Evolutionary conservation across 1,140 invertebrate genomes (phyloP).

Genomic region (Pseudomyrmex sp.): DNA sequence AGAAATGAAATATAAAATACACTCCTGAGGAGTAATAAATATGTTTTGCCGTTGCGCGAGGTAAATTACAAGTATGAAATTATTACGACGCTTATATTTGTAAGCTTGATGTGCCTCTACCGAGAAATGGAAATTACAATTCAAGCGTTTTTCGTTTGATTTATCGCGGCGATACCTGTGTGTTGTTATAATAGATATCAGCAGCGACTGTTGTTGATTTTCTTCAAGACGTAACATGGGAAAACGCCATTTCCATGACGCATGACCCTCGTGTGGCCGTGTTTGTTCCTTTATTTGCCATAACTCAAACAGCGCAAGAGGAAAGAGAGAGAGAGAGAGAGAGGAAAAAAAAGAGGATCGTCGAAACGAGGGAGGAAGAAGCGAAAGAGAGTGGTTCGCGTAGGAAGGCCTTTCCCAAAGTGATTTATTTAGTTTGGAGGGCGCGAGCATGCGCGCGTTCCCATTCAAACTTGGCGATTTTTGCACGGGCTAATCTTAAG

Average conservation of each 20-base stretch:
- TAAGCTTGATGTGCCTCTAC: not conserved
- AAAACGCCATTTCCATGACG: constrained; percentile 21
- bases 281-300: constrained; percentile 68
- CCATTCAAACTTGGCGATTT: constrained; percentile 72
- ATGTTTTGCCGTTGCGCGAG: not conserved
- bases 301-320: constrained; percentile 61
- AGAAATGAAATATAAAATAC: not conserved
- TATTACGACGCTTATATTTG: not conserved
- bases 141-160: no score
- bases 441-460: constrained; percentile 55
- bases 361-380: constrained; percentile 27
- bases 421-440: constrained; percentile 72
- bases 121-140: no score
- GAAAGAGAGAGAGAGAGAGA: constrained; percentile 46
- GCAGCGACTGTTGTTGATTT: constrained; percentile 8
- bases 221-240: not conserved
- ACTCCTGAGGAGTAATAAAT: not conserved
- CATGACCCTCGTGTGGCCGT: constrained; percentile 5
- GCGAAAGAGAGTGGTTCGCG: constrained; percentile 54
- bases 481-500: constrained; percentile 72
- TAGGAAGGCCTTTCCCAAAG: constrained; percentile 68
- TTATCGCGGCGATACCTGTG: no score
- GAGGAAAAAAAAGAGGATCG: constrained; percentile 23
- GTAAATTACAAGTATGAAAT: not conserved
- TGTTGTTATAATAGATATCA: not conserved